A percentile compares a stretch with the other conserved stretches of the same genome.
Conservation (phyloP, 92 coral and sea anemone species). For the Paragorgia papillata region DNA sequence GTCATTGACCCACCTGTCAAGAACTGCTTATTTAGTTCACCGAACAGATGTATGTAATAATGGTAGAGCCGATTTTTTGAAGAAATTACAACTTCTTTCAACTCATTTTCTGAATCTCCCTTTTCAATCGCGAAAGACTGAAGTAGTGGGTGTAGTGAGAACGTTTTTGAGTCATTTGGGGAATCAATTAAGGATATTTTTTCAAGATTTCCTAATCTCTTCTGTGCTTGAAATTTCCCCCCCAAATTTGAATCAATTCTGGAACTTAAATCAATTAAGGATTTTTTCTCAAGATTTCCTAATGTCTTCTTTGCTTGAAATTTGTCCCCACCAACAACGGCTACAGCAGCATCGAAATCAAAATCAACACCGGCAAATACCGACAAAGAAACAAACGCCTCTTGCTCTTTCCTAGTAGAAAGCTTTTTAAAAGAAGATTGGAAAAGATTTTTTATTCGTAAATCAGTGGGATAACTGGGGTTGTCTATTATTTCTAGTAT, state of each 20-base stretch:
- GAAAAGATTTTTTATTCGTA: conserved; percentile 33
- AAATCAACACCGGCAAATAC: conserved; percentile 19
- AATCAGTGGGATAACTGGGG: conserved; percentile 28
- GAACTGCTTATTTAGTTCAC: conserved; percentile 33
- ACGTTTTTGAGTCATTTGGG: neutral
- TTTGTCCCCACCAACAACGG: conserved; percentile 29
- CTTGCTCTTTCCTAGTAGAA: conserved; percentile 15
- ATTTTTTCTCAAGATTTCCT: too few species aligned
- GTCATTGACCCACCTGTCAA: conserved; percentile 26
- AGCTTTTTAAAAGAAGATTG: conserved; percentile 41
- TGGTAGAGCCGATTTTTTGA: conserved; percentile 9
- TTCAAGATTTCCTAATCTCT: conserved; percentile 13
- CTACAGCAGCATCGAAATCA: conserved; percentile 20
- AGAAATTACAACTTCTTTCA: conserved; percentile 14
- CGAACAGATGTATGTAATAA: conserved; percentile 10
- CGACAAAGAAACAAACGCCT: conserved; percentile 38
- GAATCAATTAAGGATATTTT: conserved; percentile 39
- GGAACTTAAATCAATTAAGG: too few species aligned
- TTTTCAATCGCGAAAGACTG: conserved; percentile 40
- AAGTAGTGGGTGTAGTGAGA: conserved; percentile 33
- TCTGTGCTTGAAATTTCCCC: too few species aligned
- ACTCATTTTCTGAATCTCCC: conserved; percentile 36
- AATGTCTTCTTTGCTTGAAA: neutral
- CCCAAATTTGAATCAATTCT: too few species aligned
- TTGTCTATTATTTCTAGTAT: conserved; percentile 37